Percentiles rank a stretch among this genome's conserved stretches.
Evolutionary conservation across 2,888 invertebrate genomes (phyloP).

Genomic region (Anorthoa munda): DNA sequence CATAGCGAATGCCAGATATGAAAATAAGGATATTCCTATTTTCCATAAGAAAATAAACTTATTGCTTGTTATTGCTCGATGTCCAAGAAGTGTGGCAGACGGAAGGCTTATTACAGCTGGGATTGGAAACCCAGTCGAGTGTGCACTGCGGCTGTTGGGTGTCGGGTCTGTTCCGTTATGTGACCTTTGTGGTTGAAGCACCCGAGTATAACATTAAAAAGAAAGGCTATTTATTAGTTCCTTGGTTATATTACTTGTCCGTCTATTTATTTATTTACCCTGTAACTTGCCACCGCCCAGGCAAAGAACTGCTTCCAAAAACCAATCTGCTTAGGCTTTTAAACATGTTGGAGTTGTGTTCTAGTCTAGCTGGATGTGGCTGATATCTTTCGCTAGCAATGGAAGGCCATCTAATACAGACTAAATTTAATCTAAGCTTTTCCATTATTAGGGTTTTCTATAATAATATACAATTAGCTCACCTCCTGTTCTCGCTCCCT

Average conservation of each 20-base stretch:
- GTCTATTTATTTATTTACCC: no score
- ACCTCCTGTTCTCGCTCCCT: no score
- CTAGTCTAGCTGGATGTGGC: no score
- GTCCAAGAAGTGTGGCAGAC: slow-evolving; percentile 34
- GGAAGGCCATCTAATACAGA: no score
- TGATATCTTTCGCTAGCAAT: no score
- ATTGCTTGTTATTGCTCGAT: slow-evolving; percentile 36
- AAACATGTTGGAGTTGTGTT: no score
- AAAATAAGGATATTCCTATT: slow-evolving; percentile 17
- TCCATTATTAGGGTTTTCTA: not conserved
- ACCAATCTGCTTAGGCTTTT: no score
- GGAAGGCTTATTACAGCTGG: slow-evolving; percentile 47
- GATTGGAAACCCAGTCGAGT: slow-evolving; percentile 53
- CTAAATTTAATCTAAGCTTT: no score
- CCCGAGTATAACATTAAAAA: not conserved
- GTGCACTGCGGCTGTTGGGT: slow-evolving; percentile 16
- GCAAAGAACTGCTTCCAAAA: no score
- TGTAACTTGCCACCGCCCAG: no score
- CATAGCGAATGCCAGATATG: not conserved
- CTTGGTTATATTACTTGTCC: not conserved
- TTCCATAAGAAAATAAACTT: slow-evolving; percentile 43
- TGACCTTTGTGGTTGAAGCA: slow-evolving; percentile 4
- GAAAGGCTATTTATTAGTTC: not conserved
- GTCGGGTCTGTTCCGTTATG: slow-evolving; percentile 21
- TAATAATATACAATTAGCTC: no score